Conservation (phyloP, 1,140 invertebrate species). For the Temnothorax nylanderi region DNA sequence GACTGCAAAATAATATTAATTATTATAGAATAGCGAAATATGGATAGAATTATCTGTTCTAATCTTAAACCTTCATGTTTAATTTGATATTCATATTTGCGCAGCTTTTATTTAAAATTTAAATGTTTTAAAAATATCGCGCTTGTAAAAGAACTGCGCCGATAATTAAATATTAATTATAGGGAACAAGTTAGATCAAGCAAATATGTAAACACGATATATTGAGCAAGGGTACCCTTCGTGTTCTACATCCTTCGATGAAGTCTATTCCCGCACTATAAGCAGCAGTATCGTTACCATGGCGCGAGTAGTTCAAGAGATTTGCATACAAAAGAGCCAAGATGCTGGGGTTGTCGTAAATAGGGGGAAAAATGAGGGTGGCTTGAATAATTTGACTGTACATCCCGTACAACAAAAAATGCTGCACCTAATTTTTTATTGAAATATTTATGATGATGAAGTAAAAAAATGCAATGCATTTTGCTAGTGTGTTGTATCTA, state of each 20-base stretch:
- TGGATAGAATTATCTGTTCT: background rate
- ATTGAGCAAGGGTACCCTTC: background rate
- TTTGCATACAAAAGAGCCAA: constrained; percentile 56
- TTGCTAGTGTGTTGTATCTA: too few species aligned
- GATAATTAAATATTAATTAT: constrained; percentile 41
- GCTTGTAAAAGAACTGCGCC: background rate
- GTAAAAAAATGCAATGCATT: too few species aligned
- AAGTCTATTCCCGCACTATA: constrained; percentile 23
- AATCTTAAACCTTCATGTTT: background rate
- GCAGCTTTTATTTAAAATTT: background rate
- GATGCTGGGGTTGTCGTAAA: background rate
- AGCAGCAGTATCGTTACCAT: constrained; percentile 36
- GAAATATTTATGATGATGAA: too few species aligned
- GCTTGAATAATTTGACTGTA: constrained; percentile 44
- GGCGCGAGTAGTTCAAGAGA: background rate
- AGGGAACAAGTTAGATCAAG: background rate
- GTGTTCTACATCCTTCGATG: constrained; percentile 29
- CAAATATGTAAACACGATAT: constrained; percentile 20
- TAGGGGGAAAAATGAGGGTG: background rate
- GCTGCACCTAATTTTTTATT: too few species aligned
- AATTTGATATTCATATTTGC: constrained; percentile 9
- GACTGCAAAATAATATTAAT: background rate
- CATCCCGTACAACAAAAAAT: too few species aligned
- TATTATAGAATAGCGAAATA: background rate
- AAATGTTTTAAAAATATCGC: constrained; percentile 10